These are phyloP conservation scores for Dasysyrphus tricinctus DNA, from an alignment of 2,888 invertebrate genomes.

Conservation along the genomic window DNA sequence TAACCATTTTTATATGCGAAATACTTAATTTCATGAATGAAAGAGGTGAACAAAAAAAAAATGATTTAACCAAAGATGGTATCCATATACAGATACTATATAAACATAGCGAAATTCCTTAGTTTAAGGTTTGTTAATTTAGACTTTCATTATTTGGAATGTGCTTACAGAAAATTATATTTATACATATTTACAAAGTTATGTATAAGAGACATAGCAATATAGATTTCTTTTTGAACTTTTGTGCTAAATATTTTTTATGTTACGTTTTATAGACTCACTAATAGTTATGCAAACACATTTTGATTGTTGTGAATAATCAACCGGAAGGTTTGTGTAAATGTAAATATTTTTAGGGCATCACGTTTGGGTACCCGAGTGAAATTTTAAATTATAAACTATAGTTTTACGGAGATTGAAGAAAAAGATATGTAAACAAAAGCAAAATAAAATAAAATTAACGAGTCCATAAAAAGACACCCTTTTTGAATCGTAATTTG, in stretches of 20 bases:
- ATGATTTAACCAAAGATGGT: background rate
- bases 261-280: background rate
- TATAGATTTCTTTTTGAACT: conserved; percentile 18
- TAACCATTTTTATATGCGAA: background rate
- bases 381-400: conserved; percentile 10
- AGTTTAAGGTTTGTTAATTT: background rate
- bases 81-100: background rate
- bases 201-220: background rate
- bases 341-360: conserved; percentile 16
- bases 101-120: background rate
- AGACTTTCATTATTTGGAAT: conserved; percentile 8
- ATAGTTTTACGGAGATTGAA: background rate
- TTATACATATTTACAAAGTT: background rate
- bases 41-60: background rate
- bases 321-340: conserved; percentile 13
- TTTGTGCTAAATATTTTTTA: conserved; percentile 16
- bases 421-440: background rate
- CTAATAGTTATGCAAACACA: conserved; percentile 28
- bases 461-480: background rate
- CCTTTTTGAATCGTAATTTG: too few relatives aligned
- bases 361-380: conserved; percentile 13
- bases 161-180: background rate
- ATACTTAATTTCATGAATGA: background rate
- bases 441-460: background rate
- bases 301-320: conserved; percentile 14